These are phyloP conservation scores for Bufo gargarizans DNA, from an alignment of 2,113 vertebrate genomes.

Conservation along the genomic window DNA sequence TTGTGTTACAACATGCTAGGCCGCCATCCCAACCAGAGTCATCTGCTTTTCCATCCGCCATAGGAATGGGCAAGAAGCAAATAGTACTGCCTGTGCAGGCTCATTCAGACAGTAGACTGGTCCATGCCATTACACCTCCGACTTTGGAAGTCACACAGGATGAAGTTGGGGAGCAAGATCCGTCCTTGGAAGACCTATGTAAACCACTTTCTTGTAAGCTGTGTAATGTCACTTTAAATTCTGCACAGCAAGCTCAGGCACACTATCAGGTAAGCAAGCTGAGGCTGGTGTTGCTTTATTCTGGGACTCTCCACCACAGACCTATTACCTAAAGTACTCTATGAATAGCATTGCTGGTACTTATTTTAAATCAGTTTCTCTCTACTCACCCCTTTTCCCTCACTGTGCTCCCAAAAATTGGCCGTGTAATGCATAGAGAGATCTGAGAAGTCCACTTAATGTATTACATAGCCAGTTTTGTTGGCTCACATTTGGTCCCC, in stretches of 20 bases:
- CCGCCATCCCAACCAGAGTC: constrained; percentile 69
- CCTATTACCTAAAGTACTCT: no score
- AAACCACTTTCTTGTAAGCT: constrained; percentile 98
- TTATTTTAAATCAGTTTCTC: no score
- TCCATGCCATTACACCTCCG: constrained; percentile 56
- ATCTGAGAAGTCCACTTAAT: no score
- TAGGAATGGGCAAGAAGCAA: constrained; percentile 74
- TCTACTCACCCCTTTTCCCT: no score
- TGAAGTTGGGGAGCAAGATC: constrained; percentile 84
- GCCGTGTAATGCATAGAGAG: no score
- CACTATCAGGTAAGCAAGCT: constrained; percentile 90
- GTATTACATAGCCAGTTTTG: no score
- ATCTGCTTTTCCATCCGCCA: constrained; percentile 68
- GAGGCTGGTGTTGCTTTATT: neutral
- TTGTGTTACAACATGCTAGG: constrained; percentile 81
- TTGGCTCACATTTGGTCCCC: no score
- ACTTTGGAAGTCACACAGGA: constrained; percentile 80
- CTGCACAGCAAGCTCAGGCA: constrained; percentile 95
- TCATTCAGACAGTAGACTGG: constrained; percentile 71
- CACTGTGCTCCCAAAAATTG: no score
- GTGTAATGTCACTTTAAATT: constrained; percentile 97
- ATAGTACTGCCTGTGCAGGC: constrained; percentile 72
- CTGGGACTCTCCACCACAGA: neutral
- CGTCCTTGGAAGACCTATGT: constrained; percentile 91
- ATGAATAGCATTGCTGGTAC: no score